Percentiles rank a stretch among this genome's conserved stretches.
Conservation (phyloP, 2,113 vertebrate species). For the Tupaia tana region DNA sequence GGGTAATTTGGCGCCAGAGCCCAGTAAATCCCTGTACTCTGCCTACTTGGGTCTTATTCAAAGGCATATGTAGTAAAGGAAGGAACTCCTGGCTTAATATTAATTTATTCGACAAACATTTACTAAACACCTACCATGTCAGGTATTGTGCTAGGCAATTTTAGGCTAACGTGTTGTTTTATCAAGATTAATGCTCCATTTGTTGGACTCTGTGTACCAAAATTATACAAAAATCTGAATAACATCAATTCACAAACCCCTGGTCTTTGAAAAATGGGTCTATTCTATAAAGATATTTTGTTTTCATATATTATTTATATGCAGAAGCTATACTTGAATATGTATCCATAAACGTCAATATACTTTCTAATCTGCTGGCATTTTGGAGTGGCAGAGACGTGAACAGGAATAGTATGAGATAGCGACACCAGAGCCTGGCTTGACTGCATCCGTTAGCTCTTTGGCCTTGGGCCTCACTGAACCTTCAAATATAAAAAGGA, state of each 20-base stretch:
- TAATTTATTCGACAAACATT: background rate
- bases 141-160: background rate
- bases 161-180: conserved; percentile 7
- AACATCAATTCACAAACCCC: conserved; percentile 15
- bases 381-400: background rate
- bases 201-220: background rate
- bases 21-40: background rate
- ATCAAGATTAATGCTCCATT: background rate
- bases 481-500: background rate
- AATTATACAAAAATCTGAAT: conserved; percentile 8
- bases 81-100: background rate
- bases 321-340: conserved; percentile 7
- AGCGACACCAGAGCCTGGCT: background rate
- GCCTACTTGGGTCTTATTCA: background rate
- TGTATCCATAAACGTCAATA: background rate
- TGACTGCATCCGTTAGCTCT: conserved; percentile 13
- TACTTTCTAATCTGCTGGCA: conserved; percentile 17
- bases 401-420: background rate
- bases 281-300: conserved; percentile 3
- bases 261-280: background rate
- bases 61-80: background rate
- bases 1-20: background rate
- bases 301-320: conserved; percentile 29
- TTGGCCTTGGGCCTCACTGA: background rate
- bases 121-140: background rate